A percentile compares a stretch with the other conserved stretches of the same genome.
Conservation (phyloP, 2,888 invertebrate species). For the Alloplasta piceator region DNA sequence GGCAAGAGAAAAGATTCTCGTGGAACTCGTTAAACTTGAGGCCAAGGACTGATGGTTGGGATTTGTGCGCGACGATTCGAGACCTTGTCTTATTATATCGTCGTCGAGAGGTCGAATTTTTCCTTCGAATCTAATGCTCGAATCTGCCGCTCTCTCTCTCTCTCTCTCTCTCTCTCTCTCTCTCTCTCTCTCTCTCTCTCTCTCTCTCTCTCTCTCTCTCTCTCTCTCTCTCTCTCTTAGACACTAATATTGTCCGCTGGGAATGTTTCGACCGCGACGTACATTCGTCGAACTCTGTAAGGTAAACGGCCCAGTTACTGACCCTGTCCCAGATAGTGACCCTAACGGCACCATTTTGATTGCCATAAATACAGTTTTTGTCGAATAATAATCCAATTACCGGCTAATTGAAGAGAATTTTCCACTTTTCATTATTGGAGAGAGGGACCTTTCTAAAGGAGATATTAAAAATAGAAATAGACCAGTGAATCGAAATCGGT, state of each 20-base stretch:
- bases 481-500: no score
- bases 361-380: no score
- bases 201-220: background rate
- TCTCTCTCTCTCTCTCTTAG: background rate
- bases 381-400: no score
- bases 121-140: conserved; percentile 11
- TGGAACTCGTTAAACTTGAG: conserved; percentile 64
- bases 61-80: conserved; percentile 30
- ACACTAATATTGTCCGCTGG: background rate
- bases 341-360: no score
- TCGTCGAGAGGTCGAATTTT: conserved; percentile 14
- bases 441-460: no score
- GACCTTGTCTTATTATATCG: conserved; percentile 21
- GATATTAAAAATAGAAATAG: no score
- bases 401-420: no score
- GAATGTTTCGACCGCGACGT: no score
- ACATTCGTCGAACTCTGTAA: no score
- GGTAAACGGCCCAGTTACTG: no score
- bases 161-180: conserved; percentile 13
- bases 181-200: conserved; percentile 7
- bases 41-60: conserved; percentile 42
- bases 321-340: no score
- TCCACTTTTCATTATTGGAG: no score
- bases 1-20: conserved; percentile 59
- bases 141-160: conserved; percentile 11